Base-by-base conservation (phyloP, 2,888 invertebrate genomes). In the Acanthacorydalis orientalis region DNA sequence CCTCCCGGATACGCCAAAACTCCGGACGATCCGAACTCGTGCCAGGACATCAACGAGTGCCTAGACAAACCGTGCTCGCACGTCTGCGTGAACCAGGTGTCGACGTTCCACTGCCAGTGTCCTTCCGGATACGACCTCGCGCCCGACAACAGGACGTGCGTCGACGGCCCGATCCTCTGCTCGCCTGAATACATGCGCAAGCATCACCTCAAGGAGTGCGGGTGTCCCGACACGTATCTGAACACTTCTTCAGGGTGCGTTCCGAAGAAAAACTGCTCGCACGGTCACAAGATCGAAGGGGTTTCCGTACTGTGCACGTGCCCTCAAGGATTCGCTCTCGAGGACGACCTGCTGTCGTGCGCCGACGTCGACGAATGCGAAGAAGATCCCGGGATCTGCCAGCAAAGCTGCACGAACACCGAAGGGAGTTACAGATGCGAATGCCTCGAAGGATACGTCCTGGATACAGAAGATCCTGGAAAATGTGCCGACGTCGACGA, bases 71-170 rank as follows among this genome's bases (percentile, higher is more conserved):
- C 68, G 45, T 73, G 74, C 45, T 68, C 72, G 4, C 66, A 70
- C 49, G 58, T 63, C 31, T 83, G 83, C 58, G 65, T 73, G 39
- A 80, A 81, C 57, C 69, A 70, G 1, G 59, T 65, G 8, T 81
- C 80, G 12, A 72, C 74, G 16, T 80, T 71, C 57, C 60, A 63
- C 34, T 83, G 83, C 57, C 61, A 64, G 49, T 81, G 80, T 55
- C 63, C 68, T 1, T 54, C 59, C 10, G 72, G 72, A 1, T 73
- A 70, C 54, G 65, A 65, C 50, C 54, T 73, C 31, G 57, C 59
- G 7, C 57, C 59, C 1, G 68, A 72, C 54, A 50, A 51, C 4
- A 57, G 60, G 51, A 61, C 60, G 15, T 72, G 72, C 54, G 55
- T 59, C 7, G 62, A 56, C 7, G 60, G 65, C 31, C 23, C 23